These are phyloP conservation scores for Drymonia ruficornis DNA, from an alignment of 2,888 invertebrate genomes.

Conservation along the genomic window DNA sequence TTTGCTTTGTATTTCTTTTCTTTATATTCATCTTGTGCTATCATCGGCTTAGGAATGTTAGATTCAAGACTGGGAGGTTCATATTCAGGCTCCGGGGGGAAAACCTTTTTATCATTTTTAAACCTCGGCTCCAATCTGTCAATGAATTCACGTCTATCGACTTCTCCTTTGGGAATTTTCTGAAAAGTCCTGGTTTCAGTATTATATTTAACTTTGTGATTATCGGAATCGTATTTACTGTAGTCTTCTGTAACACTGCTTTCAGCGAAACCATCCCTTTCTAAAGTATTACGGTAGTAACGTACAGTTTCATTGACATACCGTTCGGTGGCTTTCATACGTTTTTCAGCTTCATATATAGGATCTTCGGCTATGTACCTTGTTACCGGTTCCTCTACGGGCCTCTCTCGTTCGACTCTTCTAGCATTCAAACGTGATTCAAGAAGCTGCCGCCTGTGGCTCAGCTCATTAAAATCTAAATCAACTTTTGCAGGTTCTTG, in stretches of 20 bases:
- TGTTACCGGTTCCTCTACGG: slow-evolving; percentile 69
- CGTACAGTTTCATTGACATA: slow-evolving; percentile 84
- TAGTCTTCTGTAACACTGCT: slow-evolving; percentile 80
- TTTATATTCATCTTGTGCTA: slow-evolving; percentile 86
- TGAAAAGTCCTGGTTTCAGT: slow-evolving; percentile 69
- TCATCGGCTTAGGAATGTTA: slow-evolving; percentile 81
- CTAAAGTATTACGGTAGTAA: slow-evolving; percentile 83
- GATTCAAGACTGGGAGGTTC: slow-evolving; percentile 89
- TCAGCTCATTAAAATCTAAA: slow-evolving; percentile 85
- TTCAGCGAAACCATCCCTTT: slow-evolving; percentile 83
- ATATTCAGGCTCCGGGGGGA: slow-evolving; percentile 82
- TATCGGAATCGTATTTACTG: slow-evolving; percentile 78
- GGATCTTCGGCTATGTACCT: slow-evolving; percentile 80
- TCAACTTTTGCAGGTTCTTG: slow-evolving; percentile 64
- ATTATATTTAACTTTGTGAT: slow-evolving; percentile 72
- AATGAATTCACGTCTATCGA: slow-evolving; percentile 70
- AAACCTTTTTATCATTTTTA: slow-evolving; percentile 61
- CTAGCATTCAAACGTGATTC: slow-evolving; percentile 91
- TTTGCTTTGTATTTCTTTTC: slow-evolving; percentile 79
- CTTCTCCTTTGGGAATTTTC: slow-evolving; percentile 65
- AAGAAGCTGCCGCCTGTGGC: slow-evolving; percentile 89
- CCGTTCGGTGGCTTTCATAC: slow-evolving; percentile 81
- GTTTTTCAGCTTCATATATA: slow-evolving; percentile 73
- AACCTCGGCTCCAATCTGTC: slow-evolving; percentile 64
- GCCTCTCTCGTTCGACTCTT: slow-evolving; percentile 68